Conservation (phyloP, 2,888 invertebrate genomes). For the Diploptera punctata region DNA sequence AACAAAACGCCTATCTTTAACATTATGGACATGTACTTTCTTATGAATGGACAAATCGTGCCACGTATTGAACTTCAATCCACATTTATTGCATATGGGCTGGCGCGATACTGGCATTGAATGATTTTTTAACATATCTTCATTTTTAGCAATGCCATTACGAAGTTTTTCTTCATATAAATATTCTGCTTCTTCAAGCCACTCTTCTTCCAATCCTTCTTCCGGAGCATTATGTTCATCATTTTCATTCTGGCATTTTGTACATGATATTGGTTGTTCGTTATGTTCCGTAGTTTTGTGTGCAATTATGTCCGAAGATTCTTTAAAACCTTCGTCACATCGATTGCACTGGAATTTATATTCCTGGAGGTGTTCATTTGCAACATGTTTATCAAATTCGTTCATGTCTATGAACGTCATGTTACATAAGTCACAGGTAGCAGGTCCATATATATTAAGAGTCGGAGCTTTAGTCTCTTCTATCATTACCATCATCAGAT, state of each 20-base stretch:
- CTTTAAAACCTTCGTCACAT: slow-evolving; percentile 43
- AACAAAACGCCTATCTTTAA: neutral
- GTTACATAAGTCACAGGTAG: slow-evolving; percentile 46
- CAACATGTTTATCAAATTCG: slow-evolving; percentile 46
- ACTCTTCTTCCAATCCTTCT: slow-evolving; percentile 3
- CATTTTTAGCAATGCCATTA: neutral
- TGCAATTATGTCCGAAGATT: slow-evolving; percentile 40
- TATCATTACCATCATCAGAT: too few species aligned
- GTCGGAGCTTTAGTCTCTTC: neutral
- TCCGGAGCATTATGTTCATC: neutral
- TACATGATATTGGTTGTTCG: slow-evolving; percentile 39
- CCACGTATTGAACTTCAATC: neutral
- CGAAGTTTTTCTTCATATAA: neutral
- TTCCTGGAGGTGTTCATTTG: slow-evolving; percentile 41
- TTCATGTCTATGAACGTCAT: slow-evolving; percentile 44
- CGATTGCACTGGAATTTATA: slow-evolving; percentile 43
- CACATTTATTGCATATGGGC: neutral
- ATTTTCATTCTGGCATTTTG: slow-evolving; percentile 17
- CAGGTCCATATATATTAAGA: slow-evolving; percentile 36
- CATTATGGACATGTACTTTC: neutral
- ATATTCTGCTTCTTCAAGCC: neutral
- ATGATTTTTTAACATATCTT: too few species aligned
- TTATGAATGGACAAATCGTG: slow-evolving; percentile 7
- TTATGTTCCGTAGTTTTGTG: slow-evolving; percentile 43
- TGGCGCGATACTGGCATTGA: too few species aligned